These are phyloP conservation scores for Acridotheres tristis DNA, from an alignment of 2,797 vertebrate genomes.

Conservation along the genomic window DNA sequence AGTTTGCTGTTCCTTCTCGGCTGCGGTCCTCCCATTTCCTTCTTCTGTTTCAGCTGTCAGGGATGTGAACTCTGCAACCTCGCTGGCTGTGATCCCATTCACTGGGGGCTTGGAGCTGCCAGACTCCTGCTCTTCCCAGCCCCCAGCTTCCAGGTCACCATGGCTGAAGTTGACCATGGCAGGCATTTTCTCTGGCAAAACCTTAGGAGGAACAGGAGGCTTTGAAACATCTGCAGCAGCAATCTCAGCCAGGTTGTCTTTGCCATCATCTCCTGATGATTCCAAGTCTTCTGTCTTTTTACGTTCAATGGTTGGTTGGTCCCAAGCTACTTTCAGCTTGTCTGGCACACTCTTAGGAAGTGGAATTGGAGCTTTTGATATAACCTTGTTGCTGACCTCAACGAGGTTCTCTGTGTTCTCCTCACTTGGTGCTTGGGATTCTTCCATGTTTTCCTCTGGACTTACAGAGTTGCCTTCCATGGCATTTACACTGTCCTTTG, in stretches of 20 bases:
- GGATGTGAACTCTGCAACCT: slow-evolving; percentile 1
- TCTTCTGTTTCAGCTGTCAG: neutral
- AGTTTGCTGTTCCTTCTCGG: slow-evolving; percentile 31
- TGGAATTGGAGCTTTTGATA: slow-evolving; percentile 39
- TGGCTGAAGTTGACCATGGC: neutral
- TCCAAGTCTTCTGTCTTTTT: slow-evolving; percentile 65
- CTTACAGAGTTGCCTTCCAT: slow-evolving; percentile 7
- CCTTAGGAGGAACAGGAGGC: slow-evolving; percentile 67
- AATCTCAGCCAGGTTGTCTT: slow-evolving; percentile 68
- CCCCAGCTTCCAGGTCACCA: neutral
- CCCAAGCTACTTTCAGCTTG: slow-evolving; percentile 82
- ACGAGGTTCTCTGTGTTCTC: slow-evolving; percentile 7
- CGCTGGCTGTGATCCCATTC: slow-evolving; percentile 51
- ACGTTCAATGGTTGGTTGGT: slow-evolving; percentile 53
- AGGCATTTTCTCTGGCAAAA: slow-evolving; percentile 68
- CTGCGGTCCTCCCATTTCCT: neutral
- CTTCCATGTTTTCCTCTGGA: neutral
- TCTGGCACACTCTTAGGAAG: slow-evolving; percentile 56
- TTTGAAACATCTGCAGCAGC: slow-evolving; percentile 42
- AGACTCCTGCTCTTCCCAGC: neutral
- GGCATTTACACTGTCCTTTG: slow-evolving; percentile 4
- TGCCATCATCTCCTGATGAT: slow-evolving; percentile 56
- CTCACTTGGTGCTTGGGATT: slow-evolving; percentile 16
- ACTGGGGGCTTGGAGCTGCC: neutral
- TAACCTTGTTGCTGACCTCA: slow-evolving; percentile 18